Base-by-base conservation (phyloP, 2,888 invertebrate species). In the Caenorhabditis doughertyi region DNA sequence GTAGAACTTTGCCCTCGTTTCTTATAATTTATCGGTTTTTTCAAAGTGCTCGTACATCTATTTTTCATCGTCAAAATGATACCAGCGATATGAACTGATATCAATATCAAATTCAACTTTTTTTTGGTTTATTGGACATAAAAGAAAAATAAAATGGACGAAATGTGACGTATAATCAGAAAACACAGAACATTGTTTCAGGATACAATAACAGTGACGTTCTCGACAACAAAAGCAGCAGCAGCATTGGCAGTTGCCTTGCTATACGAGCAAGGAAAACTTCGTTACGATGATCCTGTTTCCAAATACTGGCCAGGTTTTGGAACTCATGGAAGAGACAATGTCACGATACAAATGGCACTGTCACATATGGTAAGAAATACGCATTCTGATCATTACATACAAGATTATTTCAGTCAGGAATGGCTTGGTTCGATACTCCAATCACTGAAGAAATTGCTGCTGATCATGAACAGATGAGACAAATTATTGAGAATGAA, bases 271-370 rank as follows among this genome's bases (percentile, higher is more conserved):
- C 74, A 83, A 29, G 81, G 79, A 39, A 53, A 64, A 47, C 39
- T 81, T 44, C 58, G 81, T 21, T 88, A 87, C 53, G 87, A 88
- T 51, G 89, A 87, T 53, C 84, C 85, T 21, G 88, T 89, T 3
- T 72, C 83, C 18, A 88, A 88, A 53, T 82, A 87, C 60, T 89
- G 89, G 89, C 89, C 89, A 2, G 87, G 84, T 0, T 89, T 89
- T 47, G 87, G 81, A 32, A 85, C 83, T 49, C 81, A 88, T 64
- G 89, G 89, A 13, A 83, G 87, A 58, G 86, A 79, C 2, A 88
- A 87, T 65, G 84, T 89, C 23, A 89, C 89, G 5, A 83, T 89
- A 21, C 86, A 89, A 62, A 85, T 85, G 85, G 82, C 86, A 8
- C 73, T 89, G 4, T 85, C 85, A 13, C 89, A 89, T 39, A 85